Conservation (phyloP, 2,888 invertebrate species). For the Melangyna quadrimaculata region DNA sequence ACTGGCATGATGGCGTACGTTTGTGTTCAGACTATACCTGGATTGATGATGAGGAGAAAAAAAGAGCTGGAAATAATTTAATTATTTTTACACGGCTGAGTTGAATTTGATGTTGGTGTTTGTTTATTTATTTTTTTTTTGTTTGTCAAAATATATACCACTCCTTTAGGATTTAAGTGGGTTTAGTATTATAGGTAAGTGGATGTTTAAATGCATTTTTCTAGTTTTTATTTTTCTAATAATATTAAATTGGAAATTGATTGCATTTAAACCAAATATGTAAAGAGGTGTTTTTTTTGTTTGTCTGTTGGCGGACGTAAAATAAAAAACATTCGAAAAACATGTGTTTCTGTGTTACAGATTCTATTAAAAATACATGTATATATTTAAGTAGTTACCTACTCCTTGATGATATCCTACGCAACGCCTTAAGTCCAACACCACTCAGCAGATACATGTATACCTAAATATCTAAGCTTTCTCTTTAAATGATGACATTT, state of each 20-base stretch:
- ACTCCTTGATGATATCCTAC: neutral
- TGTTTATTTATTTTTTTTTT: neutral
- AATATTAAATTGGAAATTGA: constrained; percentile 19
- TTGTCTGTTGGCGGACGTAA: neutral
- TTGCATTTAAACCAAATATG: neutral
- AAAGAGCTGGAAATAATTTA: constrained; percentile 39
- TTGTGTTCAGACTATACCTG: neutral
- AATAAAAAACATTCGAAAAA: neutral
- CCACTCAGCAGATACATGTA: neutral
- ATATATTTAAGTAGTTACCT: no score
- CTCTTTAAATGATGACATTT: neutral
- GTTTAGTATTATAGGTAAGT: constrained; percentile 10
- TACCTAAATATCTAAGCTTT: neutral
- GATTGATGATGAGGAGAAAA: neutral
- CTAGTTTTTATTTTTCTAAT: neutral
- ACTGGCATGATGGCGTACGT: neutral
- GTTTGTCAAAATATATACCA: constrained; percentile 12
- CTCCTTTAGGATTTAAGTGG: constrained; percentile 37
- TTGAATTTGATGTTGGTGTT: constrained; percentile 33
- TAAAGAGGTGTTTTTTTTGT: neutral
- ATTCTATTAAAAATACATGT: neutral
- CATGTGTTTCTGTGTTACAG: neutral
- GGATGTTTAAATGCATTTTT: constrained; percentile 33
- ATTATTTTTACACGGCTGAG: constrained; percentile 49
- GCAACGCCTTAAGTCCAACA: neutral